These are phyloP conservation scores for Dissostichus mawsoni DNA, from an alignment of 2,113 vertebrate species.

Conservation along the genomic window DNA sequence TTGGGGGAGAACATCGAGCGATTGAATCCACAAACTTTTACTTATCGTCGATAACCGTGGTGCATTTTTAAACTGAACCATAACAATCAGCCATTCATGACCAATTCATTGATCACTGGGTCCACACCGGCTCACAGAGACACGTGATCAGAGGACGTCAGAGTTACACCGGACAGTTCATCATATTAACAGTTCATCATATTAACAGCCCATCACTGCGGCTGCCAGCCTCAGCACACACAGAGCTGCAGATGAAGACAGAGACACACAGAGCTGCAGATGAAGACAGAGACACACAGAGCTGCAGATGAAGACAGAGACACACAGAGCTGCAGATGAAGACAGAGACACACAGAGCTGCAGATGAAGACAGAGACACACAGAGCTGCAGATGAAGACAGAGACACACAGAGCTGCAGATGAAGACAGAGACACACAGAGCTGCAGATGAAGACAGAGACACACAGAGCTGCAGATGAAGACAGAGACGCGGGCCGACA, in stretches of 20 bases:
- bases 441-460: slow-evolving; percentile 1
- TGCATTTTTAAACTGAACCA: no score
- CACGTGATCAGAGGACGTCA: slow-evolving; percentile 17
- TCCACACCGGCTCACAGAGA: not conserved
- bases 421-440: not conserved
- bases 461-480: not conserved
- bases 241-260: slow-evolving; percentile 18
- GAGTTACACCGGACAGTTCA: slow-evolving; percentile 11
- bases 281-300: slow-evolving; percentile 1
- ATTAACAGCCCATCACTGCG: slow-evolving; percentile 41
- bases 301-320: not conserved
- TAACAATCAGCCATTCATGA: no score
- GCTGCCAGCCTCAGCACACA: slow-evolving; percentile 41
- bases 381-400: not conserved
- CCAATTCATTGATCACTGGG: no score
- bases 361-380: not conserved
- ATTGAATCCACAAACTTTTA: no score
- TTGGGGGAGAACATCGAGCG: no score
- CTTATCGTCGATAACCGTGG: no score
- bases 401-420: not conserved
- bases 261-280: no score
- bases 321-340: not conserved
- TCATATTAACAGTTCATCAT: slow-evolving; percentile 56
- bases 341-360: not conserved
- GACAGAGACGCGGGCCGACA: slow-evolving; percentile 30